Evolutionary conservation across 1,140 invertebrate genomes (phyloP).

Genomic region (Bombus superbus): DNA sequence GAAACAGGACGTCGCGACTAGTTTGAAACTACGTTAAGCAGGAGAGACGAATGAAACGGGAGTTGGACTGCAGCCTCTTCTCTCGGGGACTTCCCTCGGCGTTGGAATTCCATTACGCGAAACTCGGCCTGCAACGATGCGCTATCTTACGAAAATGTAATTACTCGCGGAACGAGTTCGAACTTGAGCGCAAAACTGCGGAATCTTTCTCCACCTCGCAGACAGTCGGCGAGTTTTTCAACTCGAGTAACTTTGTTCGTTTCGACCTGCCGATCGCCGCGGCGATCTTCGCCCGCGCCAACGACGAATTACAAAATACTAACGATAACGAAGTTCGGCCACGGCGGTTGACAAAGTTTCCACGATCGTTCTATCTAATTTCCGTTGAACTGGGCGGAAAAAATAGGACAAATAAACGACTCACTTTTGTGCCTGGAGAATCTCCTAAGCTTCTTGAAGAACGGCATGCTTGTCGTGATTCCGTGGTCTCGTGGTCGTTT

Average conservation of each 20-base stretch:
- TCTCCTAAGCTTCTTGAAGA: constrained; percentile 78
- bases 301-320: no score
- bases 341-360: no score
- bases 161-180: constrained; percentile 30
- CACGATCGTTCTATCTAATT: background rate
- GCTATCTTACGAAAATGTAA: constrained; percentile 53
- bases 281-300: background rate
- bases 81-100: constrained; percentile 14
- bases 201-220: background rate
- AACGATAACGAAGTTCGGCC: no score
- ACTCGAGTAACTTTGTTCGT: background rate
- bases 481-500: background rate
- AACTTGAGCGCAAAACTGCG: constrained; percentile 7
- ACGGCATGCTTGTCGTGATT: constrained; percentile 69
- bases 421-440: constrained; percentile 79
- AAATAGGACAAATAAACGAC: constrained; percentile 43
- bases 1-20: constrained; percentile 39
- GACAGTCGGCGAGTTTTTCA: background rate
- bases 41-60: constrained; percentile 32
- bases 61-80: constrained; percentile 17
- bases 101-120: constrained; percentile 62
- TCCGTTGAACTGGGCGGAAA: no score
- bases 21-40: constrained; percentile 63
- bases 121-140: constrained; percentile 51
- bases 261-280: background rate